phyloP scores from a whole-genome alignment of 2,797 vertebrate genomes.

The Phaenicophaeus curvirostris region DNA sequence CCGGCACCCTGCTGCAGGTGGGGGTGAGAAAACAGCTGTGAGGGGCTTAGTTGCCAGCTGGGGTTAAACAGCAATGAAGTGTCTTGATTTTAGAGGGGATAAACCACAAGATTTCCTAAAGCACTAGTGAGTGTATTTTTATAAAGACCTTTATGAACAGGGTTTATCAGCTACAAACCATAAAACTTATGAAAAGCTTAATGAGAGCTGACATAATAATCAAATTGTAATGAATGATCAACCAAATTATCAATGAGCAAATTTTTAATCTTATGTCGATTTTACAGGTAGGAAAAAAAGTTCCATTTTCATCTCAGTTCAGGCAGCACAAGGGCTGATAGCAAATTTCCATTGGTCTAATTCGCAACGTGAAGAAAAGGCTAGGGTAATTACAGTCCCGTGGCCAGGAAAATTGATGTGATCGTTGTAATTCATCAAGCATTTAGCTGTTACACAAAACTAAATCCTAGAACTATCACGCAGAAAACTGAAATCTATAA shows the following conservation, averaged over 20 bases:
- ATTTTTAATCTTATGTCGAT: background rate
- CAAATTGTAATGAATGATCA: background rate
- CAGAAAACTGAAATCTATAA: background rate
- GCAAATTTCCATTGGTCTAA: background rate
- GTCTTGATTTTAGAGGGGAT: background rate
- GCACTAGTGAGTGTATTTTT: background rate
- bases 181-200: background rate
- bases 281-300: background rate
- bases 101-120: background rate
- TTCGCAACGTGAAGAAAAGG: background rate
- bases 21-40: too few species aligned
- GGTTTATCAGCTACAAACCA: background rate
- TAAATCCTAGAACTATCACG: background rate
- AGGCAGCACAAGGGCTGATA: background rate
- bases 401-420: background rate
- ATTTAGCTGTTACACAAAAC: background rate
- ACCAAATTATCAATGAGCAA: background rate
- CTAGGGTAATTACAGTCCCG: background rate
- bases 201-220: background rate
- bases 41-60: too few species aligned
- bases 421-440: background rate
- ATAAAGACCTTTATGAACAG: background rate
- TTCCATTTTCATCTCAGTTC: background rate
- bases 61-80: background rate
- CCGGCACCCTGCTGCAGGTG: too few species aligned